Conservation (phyloP, 2,888 invertebrate species). For the Desoria tigrina region DNA sequence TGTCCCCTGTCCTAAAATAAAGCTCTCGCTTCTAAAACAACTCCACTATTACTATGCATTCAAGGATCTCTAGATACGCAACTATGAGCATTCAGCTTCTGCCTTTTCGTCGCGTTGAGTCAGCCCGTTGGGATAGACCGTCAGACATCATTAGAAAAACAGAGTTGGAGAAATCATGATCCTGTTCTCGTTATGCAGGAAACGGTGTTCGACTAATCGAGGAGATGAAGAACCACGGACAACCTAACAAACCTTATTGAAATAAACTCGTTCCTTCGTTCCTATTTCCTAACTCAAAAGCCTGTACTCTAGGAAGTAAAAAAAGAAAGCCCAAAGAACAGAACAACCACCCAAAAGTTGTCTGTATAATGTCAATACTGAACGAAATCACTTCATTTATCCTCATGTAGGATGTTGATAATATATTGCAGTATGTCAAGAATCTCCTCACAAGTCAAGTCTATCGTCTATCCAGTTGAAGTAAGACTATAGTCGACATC, state of each 20-base stretch:
- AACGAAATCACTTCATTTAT: no score
- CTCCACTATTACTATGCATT: conserved; percentile 2
- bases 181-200: background rate
- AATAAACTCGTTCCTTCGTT: no score
- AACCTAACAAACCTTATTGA: background rate
- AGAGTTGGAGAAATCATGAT: conserved; percentile 6
- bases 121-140: no score
- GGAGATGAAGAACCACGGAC: background rate
- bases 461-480: no score
- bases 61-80: background rate
- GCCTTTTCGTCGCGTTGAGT: background rate
- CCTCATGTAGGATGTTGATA: no score
- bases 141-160: conserved; percentile 11
- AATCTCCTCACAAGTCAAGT: background rate
- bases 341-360: no score
- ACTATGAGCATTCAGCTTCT: background rate
- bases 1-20: conserved; percentile 10
- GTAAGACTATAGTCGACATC: background rate
- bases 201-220: conserved; percentile 10
- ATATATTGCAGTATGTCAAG: conserved; percentile 6
- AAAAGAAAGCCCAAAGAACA: no score
- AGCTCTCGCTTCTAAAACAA: conserved; percentile 1
- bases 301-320: no score
- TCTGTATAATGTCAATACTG: no score
- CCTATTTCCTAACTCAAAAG: no score